Conservation (phyloP, 2,113 vertebrate species). For the Laticauda laticaudata region DNA sequence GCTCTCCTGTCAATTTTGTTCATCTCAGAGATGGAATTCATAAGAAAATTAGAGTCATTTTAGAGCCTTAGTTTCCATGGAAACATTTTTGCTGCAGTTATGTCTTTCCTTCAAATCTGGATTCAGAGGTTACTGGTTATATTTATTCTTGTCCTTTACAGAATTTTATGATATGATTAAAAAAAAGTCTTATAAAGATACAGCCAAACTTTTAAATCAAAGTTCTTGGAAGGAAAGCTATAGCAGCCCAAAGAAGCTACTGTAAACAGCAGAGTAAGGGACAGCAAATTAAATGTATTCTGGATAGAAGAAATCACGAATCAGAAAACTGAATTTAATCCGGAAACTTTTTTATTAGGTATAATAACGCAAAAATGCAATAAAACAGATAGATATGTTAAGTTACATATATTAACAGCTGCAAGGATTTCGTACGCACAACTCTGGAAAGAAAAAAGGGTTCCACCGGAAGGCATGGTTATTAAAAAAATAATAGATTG, state of each 20-base stretch:
- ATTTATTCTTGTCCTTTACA: constrained; percentile 63
- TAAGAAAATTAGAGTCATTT: constrained; percentile 72
- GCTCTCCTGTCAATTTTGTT: constrained; percentile 66
- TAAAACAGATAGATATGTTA: no score
- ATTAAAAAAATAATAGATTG: no score
- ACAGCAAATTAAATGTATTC: constrained; percentile 23
- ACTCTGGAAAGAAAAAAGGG: no score
- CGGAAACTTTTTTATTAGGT: no score
- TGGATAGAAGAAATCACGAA: no score
- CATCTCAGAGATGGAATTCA: constrained; percentile 66
- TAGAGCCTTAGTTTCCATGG: constrained; percentile 72
- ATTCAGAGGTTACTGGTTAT: constrained; percentile 63
- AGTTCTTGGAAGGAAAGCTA: not conserved
- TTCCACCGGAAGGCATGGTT: no score
- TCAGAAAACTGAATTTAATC: no score
- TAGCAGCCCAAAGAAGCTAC: constrained; percentile 7
- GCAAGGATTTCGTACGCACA: no score
- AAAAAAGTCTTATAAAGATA: constrained; percentile 37
- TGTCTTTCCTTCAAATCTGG: constrained; percentile 65
- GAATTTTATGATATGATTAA: constrained; percentile 43
- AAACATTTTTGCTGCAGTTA: constrained; percentile 54
- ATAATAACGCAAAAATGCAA: no score
- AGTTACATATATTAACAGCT: no score
- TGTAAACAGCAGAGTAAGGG: constrained; percentile 28
- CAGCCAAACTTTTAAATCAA: constrained; percentile 43